Evolutionary conservation across 2,113 vertebrate genomes (phyloP), one percentile per base, ranked within the genome.

Genomic region (Pipra filicauda): DNA sequence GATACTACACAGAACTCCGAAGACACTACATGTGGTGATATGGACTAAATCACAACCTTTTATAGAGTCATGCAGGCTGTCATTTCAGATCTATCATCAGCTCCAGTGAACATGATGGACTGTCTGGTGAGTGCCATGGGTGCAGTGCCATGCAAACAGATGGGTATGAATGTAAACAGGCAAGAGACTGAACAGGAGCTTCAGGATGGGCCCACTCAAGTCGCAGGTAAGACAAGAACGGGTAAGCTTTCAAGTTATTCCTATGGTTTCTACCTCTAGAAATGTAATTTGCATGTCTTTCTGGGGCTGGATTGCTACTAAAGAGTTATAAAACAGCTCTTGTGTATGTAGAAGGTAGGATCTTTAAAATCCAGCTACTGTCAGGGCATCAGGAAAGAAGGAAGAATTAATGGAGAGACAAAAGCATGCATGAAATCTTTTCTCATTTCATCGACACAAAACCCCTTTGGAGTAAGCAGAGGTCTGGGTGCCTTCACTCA

Each of bases 31-130:
- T 76, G 76, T 89, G 88, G 5, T 0, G 92, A 89, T 92, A 92
- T 37, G 49, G 62, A 82, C 66, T 96, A 93, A 91, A 97, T 95
- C 88, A 96, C 91, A 75, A 83, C 66, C 93, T 93, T 94, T 92
- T 93, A 75, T 95, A 91, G 88, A 95, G 91, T n/a, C 39, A 20
- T 75, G 55, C 92, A 75, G 92, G 52, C 82, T 96, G 90, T 83
- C 88, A 84, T 81, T 92, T 92, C 92, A 81, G 52, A 59, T 88
- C 95, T 75, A 65, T 95, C 93, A 89, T 75, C 92, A 84, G 61
- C 79, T 85, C 41, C 2, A 3, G 85, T 33, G 52, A 77, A 65
- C 70, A 37, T 57, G 88, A 96, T 75, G 76, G 62, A 89, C 72
- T 94, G 41, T 14, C 39, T 80, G 64, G 39, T 79, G 87, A 91